Evolutionary conservation across 2,888 invertebrate genomes (phyloP).

Genomic region (Itoplectis maculator): DNA sequence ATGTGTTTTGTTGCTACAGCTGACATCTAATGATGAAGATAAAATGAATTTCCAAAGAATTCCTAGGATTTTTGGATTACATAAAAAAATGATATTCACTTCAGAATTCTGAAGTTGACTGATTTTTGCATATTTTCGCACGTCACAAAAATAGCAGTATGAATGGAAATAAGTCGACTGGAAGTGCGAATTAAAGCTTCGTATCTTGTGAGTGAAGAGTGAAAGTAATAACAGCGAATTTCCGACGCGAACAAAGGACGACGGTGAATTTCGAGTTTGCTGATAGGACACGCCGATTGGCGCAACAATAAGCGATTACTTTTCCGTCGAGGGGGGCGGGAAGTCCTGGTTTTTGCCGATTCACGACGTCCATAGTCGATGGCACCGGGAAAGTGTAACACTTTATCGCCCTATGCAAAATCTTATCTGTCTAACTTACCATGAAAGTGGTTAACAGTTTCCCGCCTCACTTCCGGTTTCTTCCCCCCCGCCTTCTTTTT

Average conservation of each 20-base stretch:
- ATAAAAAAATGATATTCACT: neutral
- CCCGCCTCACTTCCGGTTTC: conserved; percentile 36
- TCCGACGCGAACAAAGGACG: conserved; percentile 54
- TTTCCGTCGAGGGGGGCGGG: conserved; percentile 14
- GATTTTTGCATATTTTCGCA: conserved; percentile 8
- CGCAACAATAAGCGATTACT: conserved; percentile 56
- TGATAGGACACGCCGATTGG: conserved; percentile 62
- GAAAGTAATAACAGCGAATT: conserved; percentile 63
- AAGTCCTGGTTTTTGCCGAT: conserved; percentile 17
- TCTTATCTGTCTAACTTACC: conserved; percentile 52
- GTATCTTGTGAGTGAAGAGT: conserved; percentile 41
- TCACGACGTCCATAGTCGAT: conserved; percentile 17
- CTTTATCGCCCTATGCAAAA: conserved; percentile 40
- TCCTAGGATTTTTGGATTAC: too few species aligned
- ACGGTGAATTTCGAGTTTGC: conserved; percentile 14
- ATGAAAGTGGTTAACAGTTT: conserved; percentile 52
- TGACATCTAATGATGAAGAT: too few species aligned
- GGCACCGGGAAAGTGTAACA: conserved; percentile 36
- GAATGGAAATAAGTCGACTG: neutral
- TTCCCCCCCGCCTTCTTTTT: neutral
- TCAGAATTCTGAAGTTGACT: too few species aligned
- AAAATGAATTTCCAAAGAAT: too few species aligned
- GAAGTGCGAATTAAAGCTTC: conserved; percentile 38
- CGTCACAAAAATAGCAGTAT: too few species aligned
- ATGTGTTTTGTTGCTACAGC: too few species aligned